Percentiles rank a stretch among this genome's conserved stretches.
Evolutionary conservation across 2,888 invertebrate genomes (phyloP).

Genomic region (Agriopis aurantiaria): DNA sequence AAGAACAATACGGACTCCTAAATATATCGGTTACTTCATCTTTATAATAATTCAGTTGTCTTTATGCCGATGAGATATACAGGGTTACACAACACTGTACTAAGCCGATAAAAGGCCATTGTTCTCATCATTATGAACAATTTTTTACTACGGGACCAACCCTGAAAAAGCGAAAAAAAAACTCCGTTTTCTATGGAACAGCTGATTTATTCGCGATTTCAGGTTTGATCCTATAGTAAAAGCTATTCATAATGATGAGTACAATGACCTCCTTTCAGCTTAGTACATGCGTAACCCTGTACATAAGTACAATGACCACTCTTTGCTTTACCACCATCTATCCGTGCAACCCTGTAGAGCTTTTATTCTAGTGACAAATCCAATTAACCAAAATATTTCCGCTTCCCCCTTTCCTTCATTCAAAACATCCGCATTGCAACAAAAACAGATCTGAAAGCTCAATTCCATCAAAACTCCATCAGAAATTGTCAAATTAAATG

Average conservation of each 20-base stretch:
- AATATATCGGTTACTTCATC: not conserved
- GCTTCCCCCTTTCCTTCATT: not conserved
- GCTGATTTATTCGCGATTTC: no score
- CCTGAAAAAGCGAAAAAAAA: no score
- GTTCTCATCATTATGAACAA: no score
- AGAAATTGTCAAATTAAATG: conserved; percentile 23
- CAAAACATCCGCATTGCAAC: conserved; percentile 15
- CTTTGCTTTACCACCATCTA: no score
- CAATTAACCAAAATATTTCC: not conserved
- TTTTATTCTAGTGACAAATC: not conserved
- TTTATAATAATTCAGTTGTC: not conserved
- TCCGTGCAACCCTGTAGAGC: not conserved
- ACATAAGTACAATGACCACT: no score
- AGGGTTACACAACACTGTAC: not conserved
- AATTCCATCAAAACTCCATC: conserved; percentile 14
- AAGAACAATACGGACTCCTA: not conserved
- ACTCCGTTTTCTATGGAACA: no score
- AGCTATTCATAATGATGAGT: no score
- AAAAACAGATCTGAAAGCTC: not conserved
- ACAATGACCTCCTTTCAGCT: no score
- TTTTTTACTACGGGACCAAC: no score
- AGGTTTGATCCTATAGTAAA: no score
- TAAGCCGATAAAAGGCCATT: not conserved
- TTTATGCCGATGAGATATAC: not conserved
- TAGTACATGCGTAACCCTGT: no score